A percentile compares a stretch with the other conserved stretches of the same genome.
Evolutionary conservation across 2,113 vertebrate genomes (phyloP).

Genomic region (Lota lota): DNA sequence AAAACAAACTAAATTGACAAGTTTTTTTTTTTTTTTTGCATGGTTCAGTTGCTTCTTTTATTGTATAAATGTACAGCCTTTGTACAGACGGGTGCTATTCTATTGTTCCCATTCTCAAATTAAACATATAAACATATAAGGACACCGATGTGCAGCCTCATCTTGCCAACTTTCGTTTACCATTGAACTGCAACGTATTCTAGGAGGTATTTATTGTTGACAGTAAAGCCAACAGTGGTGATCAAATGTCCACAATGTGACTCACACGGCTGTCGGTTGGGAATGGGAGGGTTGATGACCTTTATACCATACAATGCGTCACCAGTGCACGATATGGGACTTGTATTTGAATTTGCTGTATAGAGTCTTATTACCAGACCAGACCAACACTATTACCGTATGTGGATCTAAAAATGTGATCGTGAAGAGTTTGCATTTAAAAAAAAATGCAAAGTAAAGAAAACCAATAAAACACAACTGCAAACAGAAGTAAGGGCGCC

Average conservation of each 20-base stretch:
- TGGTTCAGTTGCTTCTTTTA: too few relatives aligned
- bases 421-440: neutral
- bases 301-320: conserved; percentile 27
- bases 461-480: conserved; percentile 28
- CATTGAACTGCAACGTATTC: conserved; percentile 23
- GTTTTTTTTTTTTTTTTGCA: too few relatives aligned
- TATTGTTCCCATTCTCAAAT: conserved; percentile 48
- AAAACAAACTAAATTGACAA: too few relatives aligned
- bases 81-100: conserved; percentile 53
- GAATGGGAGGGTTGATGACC: conserved; percentile 8
- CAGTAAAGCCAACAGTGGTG: conserved; percentile 41
- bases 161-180: conserved; percentile 33
- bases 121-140: conserved; percentile 53
- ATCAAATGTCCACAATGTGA: conserved; percentile 48
- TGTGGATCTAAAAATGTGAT: too few relatives aligned
- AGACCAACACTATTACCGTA: too few relatives aligned
- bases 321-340: neutral
- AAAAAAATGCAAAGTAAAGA: conserved; percentile 30
- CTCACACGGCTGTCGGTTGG: conserved; percentile 27
- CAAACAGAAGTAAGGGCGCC: conserved; percentile 49
- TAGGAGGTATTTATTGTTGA: conserved; percentile 36
- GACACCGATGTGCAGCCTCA: conserved; percentile 28
- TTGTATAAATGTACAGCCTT: conserved; percentile 47
- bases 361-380: too few relatives aligned
- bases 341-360: too few relatives aligned